Evolutionary conservation across 35 echinoderm and acorn worm species (phyloP), one percentile per base, ranked within the genome.

Genomic region (Lytechinus variegatus): DNA sequence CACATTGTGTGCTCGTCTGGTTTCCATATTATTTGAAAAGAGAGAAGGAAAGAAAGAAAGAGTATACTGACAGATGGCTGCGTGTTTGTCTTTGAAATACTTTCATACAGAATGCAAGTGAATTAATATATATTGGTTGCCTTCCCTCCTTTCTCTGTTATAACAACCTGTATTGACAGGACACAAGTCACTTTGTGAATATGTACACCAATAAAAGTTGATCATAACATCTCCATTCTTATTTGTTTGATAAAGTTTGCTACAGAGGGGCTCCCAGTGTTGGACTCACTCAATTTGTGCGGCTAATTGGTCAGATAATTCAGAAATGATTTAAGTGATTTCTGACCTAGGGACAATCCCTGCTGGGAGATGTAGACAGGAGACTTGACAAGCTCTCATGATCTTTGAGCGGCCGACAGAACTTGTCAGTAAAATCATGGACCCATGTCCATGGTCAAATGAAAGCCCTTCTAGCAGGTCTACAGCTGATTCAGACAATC

Each of bases 231-330:
- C 66, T 79, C n/a, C 10, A 24, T 19, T 21, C 24, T 14, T 79
- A 24, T 79, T 79, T 79, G 19, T 79, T 19, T 79, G 66, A 24
- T 79, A 19, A 79, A 79, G 4, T 7, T 16, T 24, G 14, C 66
- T 21, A 6, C 6, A 79, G 66, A 79, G 66, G 66, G 66, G 66
- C 66, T 79, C 33, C 2, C 33, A 44, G n/a, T n/a, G 21, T 2
- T 79, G 19, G 66, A 79, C 66, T n/a, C 66, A 24, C 16, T n/a
- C 66, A 79, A 79, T 79, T 79, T 79, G 66, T 79, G 19, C 66
- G 8, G 66, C 66, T 79, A 79, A 79, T 79, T 79, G 66, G 66
- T 79, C 66, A 79, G 66, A 79, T 79, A 79, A 79, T 79, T 79
- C 66, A 79, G 66, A 79, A 79, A n/a, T 79, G 24, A 79, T 79